Evolutionary conservation across 2,113 vertebrate species (phyloP).

Genomic region (Todiramphus saurophagus): DNA sequence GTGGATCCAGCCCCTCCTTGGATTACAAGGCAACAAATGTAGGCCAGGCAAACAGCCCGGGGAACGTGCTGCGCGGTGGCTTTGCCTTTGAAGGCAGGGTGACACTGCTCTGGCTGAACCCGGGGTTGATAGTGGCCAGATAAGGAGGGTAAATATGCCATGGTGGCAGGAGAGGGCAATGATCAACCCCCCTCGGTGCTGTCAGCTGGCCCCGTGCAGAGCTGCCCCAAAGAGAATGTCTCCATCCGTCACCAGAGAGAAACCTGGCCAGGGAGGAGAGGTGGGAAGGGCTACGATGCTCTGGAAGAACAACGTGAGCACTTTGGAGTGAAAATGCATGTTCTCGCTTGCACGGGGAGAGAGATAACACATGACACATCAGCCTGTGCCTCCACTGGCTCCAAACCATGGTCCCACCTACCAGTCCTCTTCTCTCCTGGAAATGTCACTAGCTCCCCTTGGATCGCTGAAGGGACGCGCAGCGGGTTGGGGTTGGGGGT

Average conservation of each 20-base stretch:
- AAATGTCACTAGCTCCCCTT: not conserved
- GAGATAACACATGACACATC: not conserved
- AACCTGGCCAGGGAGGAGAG: not conserved
- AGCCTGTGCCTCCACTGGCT: not conserved
- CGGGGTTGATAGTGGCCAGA: not conserved
- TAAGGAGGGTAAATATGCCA: slow-evolving; percentile 34
- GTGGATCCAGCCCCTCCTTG: slow-evolving; percentile 7
- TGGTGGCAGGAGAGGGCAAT: slow-evolving; percentile 16
- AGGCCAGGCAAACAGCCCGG: not conserved
- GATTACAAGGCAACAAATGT: not conserved
- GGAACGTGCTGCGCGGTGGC: not conserved
- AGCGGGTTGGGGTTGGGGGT: not conserved
- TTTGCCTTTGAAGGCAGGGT: slow-evolving; percentile 38
- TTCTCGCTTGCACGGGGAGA: not conserved
- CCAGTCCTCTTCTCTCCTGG: not conserved
- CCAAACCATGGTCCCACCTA: not conserved
- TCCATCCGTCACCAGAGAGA: not conserved
- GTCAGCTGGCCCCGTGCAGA: fast-evolving
- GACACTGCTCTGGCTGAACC: slow-evolving; percentile 19
- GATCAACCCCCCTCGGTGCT: not conserved
- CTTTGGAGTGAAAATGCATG: not conserved
- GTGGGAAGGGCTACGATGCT: not conserved
- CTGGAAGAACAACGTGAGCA: not conserved
- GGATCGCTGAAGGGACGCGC: fast-evolving
- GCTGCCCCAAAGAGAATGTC: fast-evolving